phyloP scores from a whole-genome alignment of 2,888 invertebrate genomes.

The Ochropleura plecta region DNA sequence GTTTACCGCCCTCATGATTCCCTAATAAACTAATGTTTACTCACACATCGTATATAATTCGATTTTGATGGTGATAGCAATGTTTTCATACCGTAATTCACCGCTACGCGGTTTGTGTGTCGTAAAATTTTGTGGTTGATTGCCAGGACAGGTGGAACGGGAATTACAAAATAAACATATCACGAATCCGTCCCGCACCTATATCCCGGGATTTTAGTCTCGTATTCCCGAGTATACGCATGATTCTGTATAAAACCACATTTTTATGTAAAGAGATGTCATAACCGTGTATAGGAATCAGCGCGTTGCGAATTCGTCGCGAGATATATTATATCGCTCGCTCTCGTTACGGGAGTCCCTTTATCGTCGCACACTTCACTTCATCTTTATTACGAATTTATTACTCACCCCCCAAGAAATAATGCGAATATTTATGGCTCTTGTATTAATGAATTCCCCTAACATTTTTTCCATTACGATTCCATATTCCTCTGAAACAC shows the following conservation, averaged over 20 bases:
- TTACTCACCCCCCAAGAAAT: constrained; percentile 76
- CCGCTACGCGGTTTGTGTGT: constrained; percentile 48
- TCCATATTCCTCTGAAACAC: constrained; percentile 46
- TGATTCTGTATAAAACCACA: constrained; percentile 56
- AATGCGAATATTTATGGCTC: constrained; percentile 81
- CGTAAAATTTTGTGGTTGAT: constrained; percentile 60
- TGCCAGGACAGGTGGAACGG: constrained; percentile 58
- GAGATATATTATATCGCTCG: constrained; percentile 65
- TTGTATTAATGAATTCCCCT: constrained; percentile 81
- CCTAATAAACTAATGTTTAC: constrained; percentile 63
- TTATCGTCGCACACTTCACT: constrained; percentile 75
- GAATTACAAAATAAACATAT: constrained; percentile 60
- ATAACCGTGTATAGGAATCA: constrained; percentile 70
- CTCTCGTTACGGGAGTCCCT: constrained; percentile 71
- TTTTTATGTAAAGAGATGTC: constrained; percentile 67
- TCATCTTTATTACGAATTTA: constrained; percentile 84
- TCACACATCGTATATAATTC: constrained; percentile 46
- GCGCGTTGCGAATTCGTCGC: constrained; percentile 75
- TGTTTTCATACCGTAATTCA: constrained; percentile 49
- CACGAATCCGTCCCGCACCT: constrained; percentile 34
- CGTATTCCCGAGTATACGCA: constrained; percentile 47
- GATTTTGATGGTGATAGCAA: constrained; percentile 57
- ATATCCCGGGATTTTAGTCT: constrained; percentile 47
- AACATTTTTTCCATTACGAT: constrained; percentile 61
- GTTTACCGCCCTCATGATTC: constrained; percentile 52